Percentiles rank a stretch among this genome's conserved stretches.
These are phyloP conservation scores for Cavia porcellus DNA, from an alignment of 2,113 vertebrate species.

Conservation along the genomic window DNA sequence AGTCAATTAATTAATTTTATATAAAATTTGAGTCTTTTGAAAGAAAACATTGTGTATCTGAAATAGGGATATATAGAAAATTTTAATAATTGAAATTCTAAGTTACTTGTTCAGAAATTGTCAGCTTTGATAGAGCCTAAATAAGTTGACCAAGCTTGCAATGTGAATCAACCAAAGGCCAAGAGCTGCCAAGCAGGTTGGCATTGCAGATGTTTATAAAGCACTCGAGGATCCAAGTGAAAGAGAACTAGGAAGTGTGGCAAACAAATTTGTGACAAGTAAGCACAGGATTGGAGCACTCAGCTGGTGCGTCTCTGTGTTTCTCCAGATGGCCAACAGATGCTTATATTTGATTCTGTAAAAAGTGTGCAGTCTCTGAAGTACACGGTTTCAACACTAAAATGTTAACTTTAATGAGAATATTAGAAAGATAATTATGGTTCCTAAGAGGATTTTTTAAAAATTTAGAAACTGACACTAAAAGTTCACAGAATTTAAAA, in stretches of 20 bases:
- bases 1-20: slow-evolving; percentile 5
- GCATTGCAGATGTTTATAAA: not conserved
- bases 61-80: not conserved
- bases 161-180: not conserved
- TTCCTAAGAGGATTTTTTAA: not conserved
- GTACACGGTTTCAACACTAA: not conserved
- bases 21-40: not conserved
- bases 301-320: not conserved
- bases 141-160: not conserved
- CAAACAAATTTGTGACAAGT: slow-evolving; percentile 6
- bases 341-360: slow-evolving; percentile 50
- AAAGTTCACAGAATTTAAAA: not conserved
- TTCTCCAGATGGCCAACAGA: slow-evolving; percentile 55
- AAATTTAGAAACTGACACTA: not conserved
- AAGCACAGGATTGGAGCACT: not conserved
- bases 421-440: slow-evolving; percentile 39
- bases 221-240: not conserved
- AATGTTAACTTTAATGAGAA: slow-evolving; percentile 48
- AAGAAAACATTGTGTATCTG: not conserved
- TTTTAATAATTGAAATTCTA: not conserved
- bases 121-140: not conserved
- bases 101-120: not conserved
- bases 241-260: not conserved
- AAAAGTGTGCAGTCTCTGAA: not conserved
- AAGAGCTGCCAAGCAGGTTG: not conserved